A percentile compares a stretch with the other conserved stretches of the same genome.
Conservation (phyloP, 30 jellyfish, hydroid and myxozoan species). For the Hydra vulgaris region DNA sequence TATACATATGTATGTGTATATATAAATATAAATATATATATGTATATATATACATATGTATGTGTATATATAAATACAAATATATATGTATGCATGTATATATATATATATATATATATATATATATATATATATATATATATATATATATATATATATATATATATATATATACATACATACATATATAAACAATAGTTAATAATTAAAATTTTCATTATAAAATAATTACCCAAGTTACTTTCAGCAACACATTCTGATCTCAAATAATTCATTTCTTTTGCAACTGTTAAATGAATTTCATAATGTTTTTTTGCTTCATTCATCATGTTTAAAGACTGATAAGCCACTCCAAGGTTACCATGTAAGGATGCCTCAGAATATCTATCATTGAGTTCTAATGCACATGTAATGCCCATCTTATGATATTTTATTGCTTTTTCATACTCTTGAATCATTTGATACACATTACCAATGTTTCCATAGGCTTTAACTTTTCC, state of each 20-base stretch:
- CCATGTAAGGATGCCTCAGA: conserved; percentile 84
- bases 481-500: conserved; percentile 96
- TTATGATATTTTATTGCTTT: conserved; percentile 79
- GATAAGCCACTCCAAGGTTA: conserved; percentile 86
- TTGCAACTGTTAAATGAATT: conserved; percentile 52
- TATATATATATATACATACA: too few relatives aligned
- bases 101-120: too few relatives aligned
- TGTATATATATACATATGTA: too few relatives aligned
- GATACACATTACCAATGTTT: conserved; percentile 92
- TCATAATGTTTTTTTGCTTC: conserved; percentile 75
- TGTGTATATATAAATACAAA: too few relatives aligned
- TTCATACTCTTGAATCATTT: conserved; percentile 68
- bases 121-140: too few relatives aligned
- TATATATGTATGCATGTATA: too few relatives aligned
- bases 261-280: conserved; percentile 27
- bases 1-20: too few relatives aligned
- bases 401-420: conserved; percentile 54
- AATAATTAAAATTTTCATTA: too few relatives aligned
- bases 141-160: too few relatives aligned
- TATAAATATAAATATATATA: too few relatives aligned
- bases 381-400: conserved; percentile 48
- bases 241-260: conserved; percentile 92
- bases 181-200: too few relatives aligned
- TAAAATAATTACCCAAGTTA: conserved; percentile 53
- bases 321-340: conserved; percentile 54